Conservation (phyloP, 2,113 vertebrate species). For the Empidonax alnorum region DNA sequence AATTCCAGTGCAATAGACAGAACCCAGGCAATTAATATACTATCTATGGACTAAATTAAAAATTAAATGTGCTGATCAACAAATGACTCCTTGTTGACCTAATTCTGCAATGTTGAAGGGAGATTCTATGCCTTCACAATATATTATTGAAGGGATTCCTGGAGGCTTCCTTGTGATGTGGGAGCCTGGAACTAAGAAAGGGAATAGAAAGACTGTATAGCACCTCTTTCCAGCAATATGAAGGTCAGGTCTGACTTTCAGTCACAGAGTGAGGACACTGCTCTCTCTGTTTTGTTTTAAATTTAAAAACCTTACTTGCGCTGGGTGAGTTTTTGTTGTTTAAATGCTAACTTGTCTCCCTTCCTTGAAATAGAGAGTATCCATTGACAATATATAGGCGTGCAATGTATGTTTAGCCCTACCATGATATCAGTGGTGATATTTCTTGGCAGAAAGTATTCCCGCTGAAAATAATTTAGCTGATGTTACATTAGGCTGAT, state of each 20-base stretch:
- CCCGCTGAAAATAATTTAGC: background rate
- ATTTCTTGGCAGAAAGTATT: background rate
- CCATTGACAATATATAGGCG: background rate
- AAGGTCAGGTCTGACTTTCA: background rate
- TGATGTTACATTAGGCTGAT: background rate
- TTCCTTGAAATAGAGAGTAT: background rate
- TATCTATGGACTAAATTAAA: background rate
- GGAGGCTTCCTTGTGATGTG: background rate
- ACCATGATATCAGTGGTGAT: background rate
- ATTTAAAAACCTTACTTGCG: background rate
- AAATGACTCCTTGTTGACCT: background rate
- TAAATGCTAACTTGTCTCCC: background rate
- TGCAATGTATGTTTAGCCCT: background rate
- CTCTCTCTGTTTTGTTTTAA: background rate
- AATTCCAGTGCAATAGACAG: background rate
- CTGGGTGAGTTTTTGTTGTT: background rate
- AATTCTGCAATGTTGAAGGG: background rate
- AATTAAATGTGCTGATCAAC: background rate
- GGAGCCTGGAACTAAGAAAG: background rate
- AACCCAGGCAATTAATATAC: background rate
- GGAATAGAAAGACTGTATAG: background rate
- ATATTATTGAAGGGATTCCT: background rate
- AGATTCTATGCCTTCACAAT: background rate
- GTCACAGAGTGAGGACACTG: background rate
- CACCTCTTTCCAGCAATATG: background rate